A percentile compares a stretch with the other conserved stretches of the same genome.
Conservation (phyloP, 2,888 invertebrate genomes). For the Heteromyza rotundicornis region DNA sequence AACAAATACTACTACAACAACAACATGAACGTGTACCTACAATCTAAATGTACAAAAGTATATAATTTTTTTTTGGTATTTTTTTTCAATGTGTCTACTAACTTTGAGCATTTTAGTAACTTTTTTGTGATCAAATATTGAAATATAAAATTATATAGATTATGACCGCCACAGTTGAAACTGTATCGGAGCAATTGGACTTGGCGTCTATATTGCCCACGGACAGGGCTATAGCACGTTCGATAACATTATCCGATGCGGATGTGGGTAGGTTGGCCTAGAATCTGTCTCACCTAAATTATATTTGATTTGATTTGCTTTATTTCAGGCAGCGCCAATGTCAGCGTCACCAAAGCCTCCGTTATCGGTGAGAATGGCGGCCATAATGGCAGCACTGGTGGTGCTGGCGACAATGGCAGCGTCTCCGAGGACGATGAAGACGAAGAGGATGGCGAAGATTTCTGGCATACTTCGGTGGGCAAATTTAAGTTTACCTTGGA, state of each 20-base stretch:
- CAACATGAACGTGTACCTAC: too few relatives aligned
- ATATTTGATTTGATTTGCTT: too few relatives aligned
- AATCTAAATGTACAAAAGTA: constrained; percentile 9
- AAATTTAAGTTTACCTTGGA: constrained; percentile 91
- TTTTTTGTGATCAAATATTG: too few relatives aligned
- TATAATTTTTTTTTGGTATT: too few relatives aligned
- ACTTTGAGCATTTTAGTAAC: constrained; percentile 2
- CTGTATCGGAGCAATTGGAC: constrained; percentile 89
- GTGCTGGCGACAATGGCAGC: constrained; percentile 69
- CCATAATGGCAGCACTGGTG: constrained; percentile 71
- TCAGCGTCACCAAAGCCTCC: constrained; percentile 72
- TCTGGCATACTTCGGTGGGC: constrained; percentile 93
- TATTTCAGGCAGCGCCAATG: constrained; percentile 69
- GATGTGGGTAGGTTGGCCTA: constrained; percentile 76
- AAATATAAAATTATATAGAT: constrained; percentile 66
- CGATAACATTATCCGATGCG: constrained; percentile 86
- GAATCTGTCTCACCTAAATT: too few relatives aligned
- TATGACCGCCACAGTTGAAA: constrained; percentile 95
- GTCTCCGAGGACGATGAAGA: constrained; percentile 74
- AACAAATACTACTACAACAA: constrained; percentile 28
- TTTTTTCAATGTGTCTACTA: neutral
- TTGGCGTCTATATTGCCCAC: constrained; percentile 84
- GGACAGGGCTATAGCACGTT: constrained; percentile 82
- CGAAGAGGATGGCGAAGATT: constrained; percentile 74
- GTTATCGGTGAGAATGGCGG: constrained; percentile 68